phyloP scores from a whole-genome alignment of 2,797 vertebrate species.

The Bothrops alternatus region DNA sequence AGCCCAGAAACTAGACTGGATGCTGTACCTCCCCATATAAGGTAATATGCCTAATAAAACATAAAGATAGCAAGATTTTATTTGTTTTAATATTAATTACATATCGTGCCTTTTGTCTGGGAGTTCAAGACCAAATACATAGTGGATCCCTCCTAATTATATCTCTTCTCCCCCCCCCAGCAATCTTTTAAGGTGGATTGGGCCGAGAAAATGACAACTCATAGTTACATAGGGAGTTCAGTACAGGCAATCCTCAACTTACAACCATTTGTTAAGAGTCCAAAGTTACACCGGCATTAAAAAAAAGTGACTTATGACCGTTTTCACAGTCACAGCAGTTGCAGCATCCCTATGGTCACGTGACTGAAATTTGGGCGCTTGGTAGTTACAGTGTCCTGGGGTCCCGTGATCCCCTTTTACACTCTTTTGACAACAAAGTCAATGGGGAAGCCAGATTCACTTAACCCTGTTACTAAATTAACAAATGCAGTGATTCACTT shows the following conservation, averaged over 20 bases:
- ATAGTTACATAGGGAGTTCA: neutral
- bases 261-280: neutral
- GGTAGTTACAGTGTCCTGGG: neutral
- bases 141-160: neutral
- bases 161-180: neutral
- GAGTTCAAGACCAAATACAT: neutral
- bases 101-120: neutral
- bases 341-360: neutral
- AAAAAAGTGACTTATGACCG: neutral
- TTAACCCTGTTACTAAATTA: neutral
- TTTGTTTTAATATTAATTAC: neutral
- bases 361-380: neutral
- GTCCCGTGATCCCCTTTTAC: neutral
- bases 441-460: neutral
- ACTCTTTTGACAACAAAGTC: neutral
- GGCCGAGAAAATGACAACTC: neutral
- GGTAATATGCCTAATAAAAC: conserved; percentile 69
- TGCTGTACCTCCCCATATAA: conserved; percentile 81
- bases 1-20: conserved; percentile 91
- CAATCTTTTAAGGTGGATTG: neutral
- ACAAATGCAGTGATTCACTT: no score
- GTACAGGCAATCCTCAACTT: neutral
- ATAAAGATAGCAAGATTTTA: neutral
- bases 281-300: neutral
- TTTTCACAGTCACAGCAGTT: neutral